A percentile compares a stretch with the other conserved stretches of the same genome.
These are phyloP conservation scores for Pyralis farinalis DNA, from an alignment of 2,888 invertebrate genomes.

Conservation along the genomic window DNA sequence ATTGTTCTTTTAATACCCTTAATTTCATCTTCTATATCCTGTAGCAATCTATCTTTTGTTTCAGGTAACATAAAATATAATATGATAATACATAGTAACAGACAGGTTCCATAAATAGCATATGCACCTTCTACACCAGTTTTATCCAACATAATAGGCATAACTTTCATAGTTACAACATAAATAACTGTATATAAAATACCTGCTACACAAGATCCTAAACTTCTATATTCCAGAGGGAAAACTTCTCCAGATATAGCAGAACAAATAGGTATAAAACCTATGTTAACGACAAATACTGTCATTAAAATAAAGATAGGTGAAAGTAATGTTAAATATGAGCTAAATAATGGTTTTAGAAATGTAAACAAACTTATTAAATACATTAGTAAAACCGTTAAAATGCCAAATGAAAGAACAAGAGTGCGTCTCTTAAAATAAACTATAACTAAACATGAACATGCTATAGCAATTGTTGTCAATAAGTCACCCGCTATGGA, in stretches of 20 bases:
- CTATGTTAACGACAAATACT: conserved; percentile 28
- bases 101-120: conserved; percentile 27
- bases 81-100: conserved; percentile 26
- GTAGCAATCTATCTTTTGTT: conserved; percentile 41
- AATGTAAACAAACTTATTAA: conserved; percentile 25
- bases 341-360: conserved; percentile 19
- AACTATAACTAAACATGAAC: conserved; percentile 29
- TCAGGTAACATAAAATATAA: conserved; percentile 37
- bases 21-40: conserved; percentile 40
- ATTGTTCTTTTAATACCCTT: conserved; percentile 16
- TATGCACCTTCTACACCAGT: conserved; percentile 34
- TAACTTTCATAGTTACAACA: conserved; percentile 31
- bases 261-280: conserved; percentile 34
- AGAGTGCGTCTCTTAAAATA: conserved; percentile 33
- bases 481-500: conserved; percentile 34
- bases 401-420: conserved; percentile 28
- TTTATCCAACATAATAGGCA: conserved; percentile 33
- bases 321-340: conserved; percentile 3
- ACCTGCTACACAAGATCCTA: conserved; percentile 30
- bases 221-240: conserved; percentile 39
- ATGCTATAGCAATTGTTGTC: conserved; percentile 24
- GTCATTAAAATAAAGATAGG: conserved; percentile 32
- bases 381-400: conserved; percentile 30
- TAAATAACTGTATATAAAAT: conserved; percentile 33
- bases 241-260: conserved; percentile 37